Base-by-base conservation (phyloP, 2,888 invertebrate genomes). In the Dryobota labecula region DNA sequence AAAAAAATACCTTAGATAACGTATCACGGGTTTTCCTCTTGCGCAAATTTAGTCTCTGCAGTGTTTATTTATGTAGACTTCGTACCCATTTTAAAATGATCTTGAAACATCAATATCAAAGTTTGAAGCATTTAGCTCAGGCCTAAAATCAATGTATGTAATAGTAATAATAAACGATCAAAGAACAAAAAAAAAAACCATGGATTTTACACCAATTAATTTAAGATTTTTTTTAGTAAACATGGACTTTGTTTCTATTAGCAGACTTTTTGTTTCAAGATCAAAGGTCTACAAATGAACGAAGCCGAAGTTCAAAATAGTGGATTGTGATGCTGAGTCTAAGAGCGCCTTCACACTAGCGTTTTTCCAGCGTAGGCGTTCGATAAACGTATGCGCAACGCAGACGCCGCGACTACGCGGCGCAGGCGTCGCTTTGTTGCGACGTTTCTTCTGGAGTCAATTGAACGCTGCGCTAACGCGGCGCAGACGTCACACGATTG, bases 241-340 rank as follows among this genome's bases (percentile, higher is more conserved):
- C 8, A 8, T 36, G n/a, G 9, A 70, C 71, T 70, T 54, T n/a
- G 60, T 15, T 36, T 43, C 30, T 36, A 7, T 36, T 20, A 53
- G 6, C n/a, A n/a, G 9, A n/a, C n/a, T 45, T 71, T 78, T 75
- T 71, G 49, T 41, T 2, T 53, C 6, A 51, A 13, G 33, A 47
- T 30, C 60, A 78, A 70, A 33, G 77, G 13, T 77, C 24, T 38
- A 7, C 5, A 5, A 30, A 27, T n/a, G 0, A 45, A 7, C 9
- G 8, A 24, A 0, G 15, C 0, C 15, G 2, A 33, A 18, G 27
- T 41, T 63, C 13, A 30, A 43, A n/a, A 13, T 3, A 8, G 51
- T 27, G 27, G n/a, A 30, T 18, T 38, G 36, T 13, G 43, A 45
- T 9, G 6, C 15, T 15, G 13, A 45, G 11, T 36, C n/a, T n/a